Evolutionary conservation across 2,797 vertebrate species (phyloP).

Genomic region (Florisuga fusca): DNA sequence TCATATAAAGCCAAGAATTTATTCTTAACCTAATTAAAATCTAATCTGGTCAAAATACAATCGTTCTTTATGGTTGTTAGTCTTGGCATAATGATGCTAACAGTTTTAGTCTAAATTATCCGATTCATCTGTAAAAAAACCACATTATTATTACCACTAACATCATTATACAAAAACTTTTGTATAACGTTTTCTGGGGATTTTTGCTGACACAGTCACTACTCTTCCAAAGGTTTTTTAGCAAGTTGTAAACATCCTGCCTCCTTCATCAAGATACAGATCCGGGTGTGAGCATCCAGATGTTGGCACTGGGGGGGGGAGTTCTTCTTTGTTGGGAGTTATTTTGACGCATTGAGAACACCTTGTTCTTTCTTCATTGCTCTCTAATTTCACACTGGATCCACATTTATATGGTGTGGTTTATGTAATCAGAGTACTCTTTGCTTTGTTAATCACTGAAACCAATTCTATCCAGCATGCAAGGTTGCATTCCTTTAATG

Average conservation of each 20-base stretch:
- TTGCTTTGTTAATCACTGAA: not conserved
- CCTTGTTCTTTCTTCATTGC: not conserved
- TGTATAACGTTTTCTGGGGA: not conserved
- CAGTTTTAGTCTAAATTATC: not conserved
- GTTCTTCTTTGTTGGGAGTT: not conserved
- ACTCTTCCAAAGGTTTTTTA: not conserved
- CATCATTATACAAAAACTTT: fast-evolving
- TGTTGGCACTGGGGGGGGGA: fast-evolving
- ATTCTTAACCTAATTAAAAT: not conserved
- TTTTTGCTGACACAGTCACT: not conserved
- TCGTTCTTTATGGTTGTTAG: not conserved
- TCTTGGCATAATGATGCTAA: not conserved
- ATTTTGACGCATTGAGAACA: not conserved
- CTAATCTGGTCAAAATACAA: not conserved
- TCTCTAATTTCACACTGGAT: not conserved
- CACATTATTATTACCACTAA: not conserved
- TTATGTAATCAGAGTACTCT: not conserved
- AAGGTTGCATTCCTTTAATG: not conserved
- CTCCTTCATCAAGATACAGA: not conserved
- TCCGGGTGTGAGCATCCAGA: not conserved
- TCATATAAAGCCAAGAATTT: not conserved
- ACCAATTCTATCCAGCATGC: not conserved
- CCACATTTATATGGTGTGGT: not conserved
- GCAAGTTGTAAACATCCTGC: not conserved
- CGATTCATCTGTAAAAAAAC: not conserved